Base-by-base conservation (phyloP, 1,140 invertebrate genomes). In the Leptinotarsa texana region DNA sequence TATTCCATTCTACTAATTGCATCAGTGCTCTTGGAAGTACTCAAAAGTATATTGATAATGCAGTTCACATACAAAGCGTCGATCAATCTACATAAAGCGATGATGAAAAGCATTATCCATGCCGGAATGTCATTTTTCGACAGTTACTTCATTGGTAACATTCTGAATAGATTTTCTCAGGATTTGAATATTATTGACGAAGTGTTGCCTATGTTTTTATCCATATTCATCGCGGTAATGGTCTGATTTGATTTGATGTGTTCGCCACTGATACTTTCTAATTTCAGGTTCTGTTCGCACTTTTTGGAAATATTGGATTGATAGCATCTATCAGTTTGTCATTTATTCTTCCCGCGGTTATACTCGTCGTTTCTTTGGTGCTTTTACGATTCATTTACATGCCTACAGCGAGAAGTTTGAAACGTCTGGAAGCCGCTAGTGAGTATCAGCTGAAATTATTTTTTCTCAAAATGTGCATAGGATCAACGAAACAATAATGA, bases 351-450 rank as follows among this genome's bases (percentile, higher is more conserved):
- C 76, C 90, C 13, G 86, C 88, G 2, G 33, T 88, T 1, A 82
- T 89, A n/a, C 82, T 93, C 3, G 82, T 84, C 8, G 72, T 88
- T 3, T 69, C 90, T 15, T 89, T 92, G 77, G 78, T 88, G 13
- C 80, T 88, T 11, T 78, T 91, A 13, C 74, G 90, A 73, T 80
- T 81, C 48, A 88, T 90, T 78, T 93, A 92, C 82, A 81, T 93
- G 6, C 81, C 82, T 13, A 90, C 90, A 4, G 89, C 90, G 0
- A 82, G 91, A 73, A 91, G 89, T 82, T 81, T 92, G 13, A 92
- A 92, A 81, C 83, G 91, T 75, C 83, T 92, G 15, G 91, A 92
- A 83, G 89, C 89, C 76, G 88, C 88, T 69, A 86, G 91, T 91
- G 84, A 87, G 85, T 79, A 72, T 63, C 24, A 17, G 21, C 5